phyloP scores from a whole-genome alignment of 1,140 invertebrate species.

The Reticulitermes speratus region DNA sequence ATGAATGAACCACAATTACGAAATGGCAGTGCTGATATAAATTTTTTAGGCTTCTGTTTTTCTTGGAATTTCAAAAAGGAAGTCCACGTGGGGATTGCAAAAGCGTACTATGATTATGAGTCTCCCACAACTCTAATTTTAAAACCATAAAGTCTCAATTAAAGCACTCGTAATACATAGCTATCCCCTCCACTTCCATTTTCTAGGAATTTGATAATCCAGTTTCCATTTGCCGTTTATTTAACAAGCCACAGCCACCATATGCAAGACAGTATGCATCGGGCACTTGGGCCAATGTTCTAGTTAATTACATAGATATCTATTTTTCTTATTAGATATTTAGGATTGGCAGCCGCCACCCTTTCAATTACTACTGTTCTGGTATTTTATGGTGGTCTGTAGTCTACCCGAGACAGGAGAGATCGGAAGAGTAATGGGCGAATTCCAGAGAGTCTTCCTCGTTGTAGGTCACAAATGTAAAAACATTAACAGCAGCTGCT shows the following conservation, averaged over 20 bases:
- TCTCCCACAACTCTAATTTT: neutral
- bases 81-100: neutral
- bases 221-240: neutral
- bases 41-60: neutral
- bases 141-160: neutral
- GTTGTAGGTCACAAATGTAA: too few relatives aligned
- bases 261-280: neutral
- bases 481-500: too few relatives aligned
- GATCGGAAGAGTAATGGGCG: too few relatives aligned
- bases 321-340: too few relatives aligned
- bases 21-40: neutral
- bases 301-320: neutral
- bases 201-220: neutral
- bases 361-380: too few relatives aligned
- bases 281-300: neutral
- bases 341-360: too few relatives aligned
- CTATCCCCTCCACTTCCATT: neutral
- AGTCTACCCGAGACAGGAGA: too few relatives aligned
- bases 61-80: neutral
- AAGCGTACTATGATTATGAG: neutral
- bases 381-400: too few relatives aligned
- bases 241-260: neutral
- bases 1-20: too few relatives aligned
- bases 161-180: neutral
- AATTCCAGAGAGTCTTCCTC: too few relatives aligned